Conservation (phyloP, 1,140 invertebrate species). For the Lanistes nyassanus region DNA sequence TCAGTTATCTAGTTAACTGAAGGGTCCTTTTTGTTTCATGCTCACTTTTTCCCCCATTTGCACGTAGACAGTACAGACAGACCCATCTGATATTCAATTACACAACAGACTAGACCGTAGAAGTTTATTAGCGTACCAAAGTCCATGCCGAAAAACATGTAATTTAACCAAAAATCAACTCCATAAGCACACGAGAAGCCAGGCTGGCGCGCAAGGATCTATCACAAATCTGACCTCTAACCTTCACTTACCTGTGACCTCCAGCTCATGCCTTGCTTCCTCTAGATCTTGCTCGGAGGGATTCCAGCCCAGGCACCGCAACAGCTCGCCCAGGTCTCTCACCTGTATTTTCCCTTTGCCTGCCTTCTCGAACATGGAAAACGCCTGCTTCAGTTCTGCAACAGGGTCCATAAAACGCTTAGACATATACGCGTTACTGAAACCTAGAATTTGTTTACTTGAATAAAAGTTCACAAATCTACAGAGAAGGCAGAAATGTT, state of each 20-base stretch:
- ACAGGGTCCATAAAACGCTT: background rate
- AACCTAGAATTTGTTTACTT: background rate
- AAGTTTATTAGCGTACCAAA: no score
- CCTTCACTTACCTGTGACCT: slow-evolving; percentile 41
- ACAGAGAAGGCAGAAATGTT: background rate
- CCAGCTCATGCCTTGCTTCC: slow-evolving; percentile 53
- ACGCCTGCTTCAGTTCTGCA: slow-evolving; percentile 51
- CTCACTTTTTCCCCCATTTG: no score
- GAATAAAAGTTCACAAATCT: background rate
- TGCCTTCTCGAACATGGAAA: slow-evolving; percentile 50
- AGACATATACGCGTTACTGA: background rate
- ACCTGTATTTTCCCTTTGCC: slow-evolving; percentile 50
- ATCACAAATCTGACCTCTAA: no score
- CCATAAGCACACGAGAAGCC: no score
- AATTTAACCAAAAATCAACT: no score
- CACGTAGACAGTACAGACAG: no score
- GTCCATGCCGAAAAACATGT: no score
- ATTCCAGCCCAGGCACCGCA: slow-evolving; percentile 52
- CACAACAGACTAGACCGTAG: no score
- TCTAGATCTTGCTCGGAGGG: slow-evolving; percentile 55
- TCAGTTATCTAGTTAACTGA: no score
- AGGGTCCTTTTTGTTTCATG: no score
- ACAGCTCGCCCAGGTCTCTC: slow-evolving; percentile 46
- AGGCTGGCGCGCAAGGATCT: no score
- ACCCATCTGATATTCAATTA: no score